These are phyloP conservation scores for Channallabes apus DNA, from an alignment of 2,797 vertebrate genomes.

Conservation along the genomic window DNA sequence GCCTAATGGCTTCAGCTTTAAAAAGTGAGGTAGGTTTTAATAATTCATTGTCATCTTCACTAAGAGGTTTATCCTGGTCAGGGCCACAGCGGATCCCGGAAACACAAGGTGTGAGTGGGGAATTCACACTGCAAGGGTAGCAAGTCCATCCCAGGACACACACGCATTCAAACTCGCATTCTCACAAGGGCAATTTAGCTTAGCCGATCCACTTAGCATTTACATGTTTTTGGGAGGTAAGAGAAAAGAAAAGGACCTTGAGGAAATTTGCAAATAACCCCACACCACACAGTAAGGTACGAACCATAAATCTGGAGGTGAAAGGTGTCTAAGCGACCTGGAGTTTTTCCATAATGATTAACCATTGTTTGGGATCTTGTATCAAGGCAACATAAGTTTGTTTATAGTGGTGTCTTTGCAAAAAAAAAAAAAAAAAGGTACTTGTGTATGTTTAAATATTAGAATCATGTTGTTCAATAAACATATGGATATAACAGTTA, in stretches of 20 bases:
- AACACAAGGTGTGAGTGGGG: neutral
- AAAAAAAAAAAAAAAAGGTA: neutral
- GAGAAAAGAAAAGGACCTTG: neutral
- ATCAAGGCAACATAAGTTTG: neutral
- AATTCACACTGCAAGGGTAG: neutral
- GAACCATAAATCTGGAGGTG: neutral
- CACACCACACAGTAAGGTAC: neutral
- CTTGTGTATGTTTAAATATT: too few species aligned
- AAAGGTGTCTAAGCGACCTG: neutral
- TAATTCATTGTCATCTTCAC: constrained; percentile 7
- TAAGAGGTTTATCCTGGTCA: neutral
- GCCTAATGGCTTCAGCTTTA: neutral
- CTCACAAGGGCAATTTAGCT: neutral
- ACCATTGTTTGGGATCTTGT: neutral
- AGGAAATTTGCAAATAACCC: neutral
- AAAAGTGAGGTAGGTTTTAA: neutral
- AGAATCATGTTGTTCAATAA: neutral
- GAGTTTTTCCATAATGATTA: neutral
- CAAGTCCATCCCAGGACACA: neutral
- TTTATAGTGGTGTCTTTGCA: neutral
- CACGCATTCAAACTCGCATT: neutral
- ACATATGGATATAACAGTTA: neutral
- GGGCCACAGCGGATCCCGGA: neutral
- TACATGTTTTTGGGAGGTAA: neutral
- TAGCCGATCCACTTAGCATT: neutral